Percentiles rank a stretch among this genome's conserved stretches.
phyloP scores from a whole-genome alignment of 2,888 invertebrate species.

The Emmelina monodactyla region DNA sequence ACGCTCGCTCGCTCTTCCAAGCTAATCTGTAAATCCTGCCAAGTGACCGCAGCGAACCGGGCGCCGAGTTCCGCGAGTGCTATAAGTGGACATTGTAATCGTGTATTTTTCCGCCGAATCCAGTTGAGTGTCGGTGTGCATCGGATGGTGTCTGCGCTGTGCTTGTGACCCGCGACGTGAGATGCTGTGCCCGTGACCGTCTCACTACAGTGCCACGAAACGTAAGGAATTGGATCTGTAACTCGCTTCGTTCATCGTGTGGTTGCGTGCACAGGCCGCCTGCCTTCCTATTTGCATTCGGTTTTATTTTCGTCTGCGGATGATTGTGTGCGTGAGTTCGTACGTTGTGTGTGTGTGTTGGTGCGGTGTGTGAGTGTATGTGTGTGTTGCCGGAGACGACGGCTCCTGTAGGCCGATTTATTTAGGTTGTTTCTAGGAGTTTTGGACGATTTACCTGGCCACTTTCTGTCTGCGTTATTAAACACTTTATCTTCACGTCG shows the following conservation, averaged over 20 bases:
- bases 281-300: conserved; percentile 65
- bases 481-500: no score
- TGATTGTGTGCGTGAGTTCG: conserved; percentile 40
- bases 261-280: conserved; percentile 45
- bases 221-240: conserved; percentile 59
- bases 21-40: conserved; percentile 57
- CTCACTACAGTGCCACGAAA: conserved; percentile 61
- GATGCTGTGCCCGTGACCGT: conserved; percentile 64
- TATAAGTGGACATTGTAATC: conserved; percentile 46
- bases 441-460: no score
- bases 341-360: conserved; percentile 30
- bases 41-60: conserved; percentile 48
- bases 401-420: conserved; percentile 17
- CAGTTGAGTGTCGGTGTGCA: conserved; percentile 41
- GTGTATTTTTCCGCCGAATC: conserved; percentile 55
- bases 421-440: conserved; percentile 21
- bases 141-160: conserved; percentile 47
- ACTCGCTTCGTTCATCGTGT: conserved; percentile 38
- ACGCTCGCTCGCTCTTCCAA: conserved; percentile 32
- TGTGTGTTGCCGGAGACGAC: conserved; percentile 29
- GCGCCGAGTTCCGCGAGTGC: conserved; percentile 51
- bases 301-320: conserved; percentile 63
- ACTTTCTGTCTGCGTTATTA: no score
- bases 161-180: conserved; percentile 50
- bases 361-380: conserved; percentile 21